Percentiles rank a stretch among this genome's conserved stretches.
phyloP scores from a whole-genome alignment of 2,797 vertebrate species.

The Prunella strophiata region DNA sequence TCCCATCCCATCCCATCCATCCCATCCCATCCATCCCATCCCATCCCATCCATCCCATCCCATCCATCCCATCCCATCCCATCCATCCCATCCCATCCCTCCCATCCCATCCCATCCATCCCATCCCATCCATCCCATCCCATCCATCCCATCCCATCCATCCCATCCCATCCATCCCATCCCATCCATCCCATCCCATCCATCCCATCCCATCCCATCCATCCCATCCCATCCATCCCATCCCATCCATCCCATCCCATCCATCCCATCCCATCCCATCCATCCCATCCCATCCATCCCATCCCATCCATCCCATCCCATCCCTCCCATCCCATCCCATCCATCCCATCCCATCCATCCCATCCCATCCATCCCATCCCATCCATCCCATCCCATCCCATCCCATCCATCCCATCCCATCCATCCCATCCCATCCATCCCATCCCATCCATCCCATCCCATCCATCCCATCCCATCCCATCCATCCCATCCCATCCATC shows the following conservation, averaged over 20 bases:
- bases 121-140: background rate
- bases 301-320: background rate
- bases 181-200: background rate
- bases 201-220: background rate
- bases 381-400: background rate
- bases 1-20: background rate
- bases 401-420: background rate
- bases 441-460: background rate
- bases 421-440: background rate
- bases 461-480: background rate
- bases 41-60: background rate
- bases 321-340: background rate
- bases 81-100: background rate
- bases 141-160: background rate
- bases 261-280: background rate
- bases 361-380: no score
- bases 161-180: background rate
- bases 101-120: background rate
- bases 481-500: background rate
- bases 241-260: background rate
- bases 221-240: background rate
- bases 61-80: background rate
- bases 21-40: background rate
- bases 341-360: background rate
- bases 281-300: background rate